phyloP scores from a whole-genome alignment of 2,888 invertebrate species.

The Torymus texanus region DNA sequence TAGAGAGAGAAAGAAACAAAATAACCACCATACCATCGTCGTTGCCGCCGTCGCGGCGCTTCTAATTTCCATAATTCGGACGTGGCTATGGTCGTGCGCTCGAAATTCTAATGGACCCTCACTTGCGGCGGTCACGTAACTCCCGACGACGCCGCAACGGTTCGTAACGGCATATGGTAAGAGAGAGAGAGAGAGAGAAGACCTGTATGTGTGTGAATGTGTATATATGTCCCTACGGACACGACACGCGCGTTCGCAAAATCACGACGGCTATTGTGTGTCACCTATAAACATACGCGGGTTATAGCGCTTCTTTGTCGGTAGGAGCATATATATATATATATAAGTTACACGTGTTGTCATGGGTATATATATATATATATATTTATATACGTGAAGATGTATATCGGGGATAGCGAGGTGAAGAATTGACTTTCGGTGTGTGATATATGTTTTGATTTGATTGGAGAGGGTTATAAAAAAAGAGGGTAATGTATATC shows the following conservation, averaged over 20 bases:
- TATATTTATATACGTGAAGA: too few relatives aligned
- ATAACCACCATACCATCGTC: too few relatives aligned
- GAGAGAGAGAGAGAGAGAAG: neutral
- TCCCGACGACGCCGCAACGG: constrained; percentile 3
- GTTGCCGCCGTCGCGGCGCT: too few relatives aligned
- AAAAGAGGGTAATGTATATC: too few relatives aligned
- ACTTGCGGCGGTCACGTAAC: constrained; percentile 50
- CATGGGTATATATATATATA: too few relatives aligned
- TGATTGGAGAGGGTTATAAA: too few relatives aligned
- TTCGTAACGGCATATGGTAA: constrained; percentile 45
- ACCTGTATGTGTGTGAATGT: constrained; percentile 14
- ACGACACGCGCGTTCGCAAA: constrained; percentile 12
- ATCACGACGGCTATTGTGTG: constrained; percentile 41
- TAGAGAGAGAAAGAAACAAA: neutral
- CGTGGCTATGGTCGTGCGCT: constrained; percentile 5
- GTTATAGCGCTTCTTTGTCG: neutral
- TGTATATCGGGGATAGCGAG: too few relatives aligned
- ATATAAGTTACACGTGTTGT: too few relatives aligned
- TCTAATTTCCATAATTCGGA: too few relatives aligned
- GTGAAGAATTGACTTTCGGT: too few relatives aligned
- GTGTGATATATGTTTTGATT: too few relatives aligned
- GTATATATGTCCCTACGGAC: neutral
- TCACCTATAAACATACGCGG: constrained; percentile 14
- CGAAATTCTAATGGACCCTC: constrained; percentile 45
- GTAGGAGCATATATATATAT: neutral